phyloP scores from a whole-genome alignment of 1,140 invertebrate genomes.

The Mercenaria mercenaria region DNA sequence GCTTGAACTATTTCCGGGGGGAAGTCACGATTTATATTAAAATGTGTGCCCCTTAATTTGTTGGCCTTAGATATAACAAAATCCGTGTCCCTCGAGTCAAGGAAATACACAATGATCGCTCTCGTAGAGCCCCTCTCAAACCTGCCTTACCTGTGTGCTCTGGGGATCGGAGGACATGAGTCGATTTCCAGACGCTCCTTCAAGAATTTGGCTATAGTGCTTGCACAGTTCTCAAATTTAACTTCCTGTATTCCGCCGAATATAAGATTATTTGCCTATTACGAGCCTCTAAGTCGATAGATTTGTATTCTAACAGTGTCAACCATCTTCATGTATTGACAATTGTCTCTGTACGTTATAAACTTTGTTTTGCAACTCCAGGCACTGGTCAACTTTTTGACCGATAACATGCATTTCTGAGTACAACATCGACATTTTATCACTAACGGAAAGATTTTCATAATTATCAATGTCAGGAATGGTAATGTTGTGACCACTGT shows the following conservation, averaged over 20 bases:
- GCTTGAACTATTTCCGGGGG: neutral
- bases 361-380: neutral
- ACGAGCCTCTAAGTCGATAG: neutral
- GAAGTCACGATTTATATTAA: slow-evolving; percentile 19
- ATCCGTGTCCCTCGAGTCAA: neutral
- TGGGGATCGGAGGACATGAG: neutral
- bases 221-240: neutral
- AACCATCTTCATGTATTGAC: neutral
- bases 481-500: neutral
- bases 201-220: neutral
- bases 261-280: neutral
- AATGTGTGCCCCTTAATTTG: neutral
- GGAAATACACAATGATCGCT: slow-evolving; percentile 14
- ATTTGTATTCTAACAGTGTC: neutral
- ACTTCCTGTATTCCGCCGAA: neutral
- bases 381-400: neutral
- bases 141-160: neutral
- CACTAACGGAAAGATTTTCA: neutral
- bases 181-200: neutral
- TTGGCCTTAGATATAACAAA: neutral
- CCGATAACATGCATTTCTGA: neutral
- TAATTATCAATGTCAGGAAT: neutral
- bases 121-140: neutral
- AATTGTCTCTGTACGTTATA: neutral
- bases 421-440: neutral